These are phyloP conservation scores for Condylura cristata DNA, from an alignment of 2,113 vertebrate genomes.

Conservation along the genomic window DNA sequence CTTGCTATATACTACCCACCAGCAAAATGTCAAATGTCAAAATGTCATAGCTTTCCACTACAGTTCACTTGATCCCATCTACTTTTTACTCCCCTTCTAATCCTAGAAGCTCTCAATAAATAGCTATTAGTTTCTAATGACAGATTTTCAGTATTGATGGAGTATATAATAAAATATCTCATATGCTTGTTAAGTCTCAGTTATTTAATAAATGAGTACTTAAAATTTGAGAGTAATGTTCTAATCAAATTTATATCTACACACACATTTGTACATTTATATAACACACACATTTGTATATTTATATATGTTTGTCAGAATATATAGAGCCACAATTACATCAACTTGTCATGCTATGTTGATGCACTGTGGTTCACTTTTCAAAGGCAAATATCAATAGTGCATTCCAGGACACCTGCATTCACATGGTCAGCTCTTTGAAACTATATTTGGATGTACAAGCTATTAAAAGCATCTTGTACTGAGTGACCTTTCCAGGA, in stretches of 20 bases:
- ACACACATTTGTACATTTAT: no score
- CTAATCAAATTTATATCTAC: no score
- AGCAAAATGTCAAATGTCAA: no score
- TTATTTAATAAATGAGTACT: no score
- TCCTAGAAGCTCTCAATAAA: conserved; percentile 22
- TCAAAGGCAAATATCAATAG: conserved; percentile 57
- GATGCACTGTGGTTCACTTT: background rate
- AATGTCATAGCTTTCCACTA: no score
- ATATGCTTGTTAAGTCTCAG: no score
- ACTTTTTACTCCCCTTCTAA: background rate
- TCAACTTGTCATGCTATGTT: background rate
- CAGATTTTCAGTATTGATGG: background rate
- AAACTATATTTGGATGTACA: conserved; percentile 85
- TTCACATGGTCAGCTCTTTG: conserved; percentile 34
- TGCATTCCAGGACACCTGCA: conserved; percentile 53
- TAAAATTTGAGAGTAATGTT: no score
- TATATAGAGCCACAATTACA: background rate
- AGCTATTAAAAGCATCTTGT: conserved; percentile 86
- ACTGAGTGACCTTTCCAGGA: conserved; percentile 77
- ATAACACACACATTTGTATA: no score
- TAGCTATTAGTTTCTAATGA: background rate
- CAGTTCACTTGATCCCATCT: no score
- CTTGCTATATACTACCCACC: no score
- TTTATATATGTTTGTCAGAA: background rate
- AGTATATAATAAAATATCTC: background rate